These are phyloP conservation scores for Limnephilus rhombicus DNA, from an alignment of 2,888 invertebrate species.

Conservation along the genomic window DNA sequence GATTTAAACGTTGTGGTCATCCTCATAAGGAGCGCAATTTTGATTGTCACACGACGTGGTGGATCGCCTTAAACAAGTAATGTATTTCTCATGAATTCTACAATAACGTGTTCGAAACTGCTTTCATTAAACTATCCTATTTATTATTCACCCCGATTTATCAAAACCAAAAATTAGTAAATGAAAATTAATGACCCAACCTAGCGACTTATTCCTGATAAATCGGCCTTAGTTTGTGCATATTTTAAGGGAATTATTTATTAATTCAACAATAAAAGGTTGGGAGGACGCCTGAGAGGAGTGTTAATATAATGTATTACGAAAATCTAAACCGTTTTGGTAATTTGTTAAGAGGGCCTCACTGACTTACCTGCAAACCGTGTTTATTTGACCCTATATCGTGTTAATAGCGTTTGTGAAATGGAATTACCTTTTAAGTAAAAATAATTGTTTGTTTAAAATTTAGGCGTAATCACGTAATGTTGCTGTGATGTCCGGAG, in stretches of 20 bases:
- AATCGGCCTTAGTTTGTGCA: slow-evolving; percentile 48
- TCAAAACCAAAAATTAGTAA: slow-evolving; percentile 15
- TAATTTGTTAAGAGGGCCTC: background rate
- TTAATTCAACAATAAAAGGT: slow-evolving; percentile 52
- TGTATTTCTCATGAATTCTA: background rate
- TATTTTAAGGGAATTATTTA: slow-evolving; percentile 42
- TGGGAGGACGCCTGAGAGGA: background rate
- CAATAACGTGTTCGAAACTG: background rate
- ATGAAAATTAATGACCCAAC: slow-evolving; percentile 50
- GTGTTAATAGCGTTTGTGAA: background rate
- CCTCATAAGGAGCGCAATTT: too few species aligned
- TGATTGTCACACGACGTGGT: too few species aligned
- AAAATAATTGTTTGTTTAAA: background rate
- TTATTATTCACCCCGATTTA: slow-evolving; percentile 28
- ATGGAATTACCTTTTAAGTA: background rate
- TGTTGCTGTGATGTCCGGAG: background rate
- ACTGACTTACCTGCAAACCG: background rate
- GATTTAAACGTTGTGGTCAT: too few species aligned
- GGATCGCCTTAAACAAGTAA: background rate
- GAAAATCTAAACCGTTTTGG: slow-evolving; percentile 23
- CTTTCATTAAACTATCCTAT: background rate
- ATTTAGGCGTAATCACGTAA: background rate
- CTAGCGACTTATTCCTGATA: slow-evolving; percentile 35
- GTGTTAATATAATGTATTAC: slow-evolving; percentile 10
- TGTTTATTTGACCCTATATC: background rate